phyloP scores from a whole-genome alignment of 2,797 vertebrate genomes.

The Ptychobarbus kaznakovi region DNA sequence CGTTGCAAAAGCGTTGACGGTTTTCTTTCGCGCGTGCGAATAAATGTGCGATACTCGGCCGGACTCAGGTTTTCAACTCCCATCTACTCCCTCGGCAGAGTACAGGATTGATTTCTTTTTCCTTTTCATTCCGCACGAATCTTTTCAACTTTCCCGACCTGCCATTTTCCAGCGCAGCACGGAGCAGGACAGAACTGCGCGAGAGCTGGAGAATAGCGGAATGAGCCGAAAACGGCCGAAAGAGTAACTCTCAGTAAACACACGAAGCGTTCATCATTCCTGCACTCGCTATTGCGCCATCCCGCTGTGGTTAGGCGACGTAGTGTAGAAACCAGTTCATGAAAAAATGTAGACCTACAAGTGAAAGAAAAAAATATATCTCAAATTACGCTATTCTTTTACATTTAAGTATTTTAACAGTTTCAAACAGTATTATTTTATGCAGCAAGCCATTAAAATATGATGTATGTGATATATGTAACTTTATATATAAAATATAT shows the following conservation, averaged over 20 bases:
- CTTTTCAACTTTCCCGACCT: slow-evolving; percentile 72
- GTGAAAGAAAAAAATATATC: too few species aligned
- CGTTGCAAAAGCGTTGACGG: slow-evolving; percentile 8
- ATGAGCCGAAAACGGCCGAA: slow-evolving; percentile 70
- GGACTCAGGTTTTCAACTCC: slow-evolving; percentile 34
- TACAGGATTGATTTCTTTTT: slow-evolving; percentile 59
- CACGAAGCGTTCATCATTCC: not conserved
- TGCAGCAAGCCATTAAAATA: not conserved
- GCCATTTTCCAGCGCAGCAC: slow-evolving; percentile 82
- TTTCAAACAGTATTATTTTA: not conserved
- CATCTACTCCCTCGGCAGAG: slow-evolving; percentile 44
- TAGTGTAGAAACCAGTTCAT: not conserved
- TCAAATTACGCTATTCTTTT: not conserved
- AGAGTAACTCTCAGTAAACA: slow-evolving; percentile 3
- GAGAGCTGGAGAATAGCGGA: slow-evolving; percentile 76
- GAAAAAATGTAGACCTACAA: not conserved
- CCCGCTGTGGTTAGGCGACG: not conserved
- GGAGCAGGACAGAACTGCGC: slow-evolving; percentile 68
- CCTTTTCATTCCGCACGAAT: slow-evolving; percentile 67
- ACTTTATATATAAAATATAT: not conserved
- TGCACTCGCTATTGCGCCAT: not conserved
- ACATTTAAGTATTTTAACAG: not conserved
- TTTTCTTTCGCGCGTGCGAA: not conserved
- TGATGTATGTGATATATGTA: not conserved
- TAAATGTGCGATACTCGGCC: slow-evolving; percentile 13